Base-by-base conservation (phyloP, 2,113 vertebrate genomes). In the Benitochromis conjunctus region DNA sequence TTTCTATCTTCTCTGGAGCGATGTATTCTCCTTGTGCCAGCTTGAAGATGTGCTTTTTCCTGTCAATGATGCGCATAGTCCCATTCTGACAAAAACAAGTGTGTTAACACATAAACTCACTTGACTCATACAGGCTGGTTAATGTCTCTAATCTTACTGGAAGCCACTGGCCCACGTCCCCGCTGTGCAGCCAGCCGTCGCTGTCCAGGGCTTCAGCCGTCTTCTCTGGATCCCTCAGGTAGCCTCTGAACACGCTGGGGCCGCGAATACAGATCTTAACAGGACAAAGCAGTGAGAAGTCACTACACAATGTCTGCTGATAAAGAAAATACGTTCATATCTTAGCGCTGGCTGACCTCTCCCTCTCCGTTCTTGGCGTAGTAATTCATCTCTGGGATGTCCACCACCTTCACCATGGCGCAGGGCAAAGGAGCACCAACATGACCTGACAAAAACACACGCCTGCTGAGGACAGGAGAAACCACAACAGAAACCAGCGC, bases 31-130 rank as follows among this genome's bases (percentile, higher is more conserved):
- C 96, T 88, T 97, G 96, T 6, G 95, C 95, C 91, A 97, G 80
- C 88, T 97, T 97, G 86, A 97, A 97, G 87, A 97, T 97, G 91
- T 97, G 94, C 93, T 97, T 97, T 92, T 97, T 96, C 85, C 96
- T 86, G 94, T 97, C 96, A 2, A 97, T 91, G 91, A 97, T 97
- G 81, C 94, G 93, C 18, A 97, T 89, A 1, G 95, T 96, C 77
- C 96, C 96, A 4, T 97, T 97, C 96, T 97, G 86, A 43, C 62
- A 66, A 38, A 85, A 26, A 31, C 12, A 41, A 34, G 55, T 10
- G 29, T 3, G 18, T 6, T 58, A 38, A 89, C 2, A 21, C 1
- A 41, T 2, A 62, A 12, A 10, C n/a, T 71, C 7, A 34, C 31
- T 53, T 11, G 21, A 24, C 53, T 36, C 56, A 9, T 46, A 10